Evolutionary conservation across 2,113 vertebrate species (phyloP).

Genomic region (Tapirus terrestris): DNA sequence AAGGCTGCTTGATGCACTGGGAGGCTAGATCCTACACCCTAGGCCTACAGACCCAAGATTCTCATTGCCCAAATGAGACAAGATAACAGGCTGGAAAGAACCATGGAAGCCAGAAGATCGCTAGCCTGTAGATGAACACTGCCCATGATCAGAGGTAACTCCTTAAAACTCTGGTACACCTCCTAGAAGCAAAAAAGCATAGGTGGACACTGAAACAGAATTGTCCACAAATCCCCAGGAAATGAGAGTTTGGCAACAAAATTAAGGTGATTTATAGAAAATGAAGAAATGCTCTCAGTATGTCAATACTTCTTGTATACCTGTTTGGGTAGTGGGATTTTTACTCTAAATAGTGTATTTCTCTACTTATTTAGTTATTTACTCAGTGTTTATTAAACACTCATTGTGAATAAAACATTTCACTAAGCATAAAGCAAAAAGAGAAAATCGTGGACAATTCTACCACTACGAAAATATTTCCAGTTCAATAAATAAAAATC

Average conservation of each 20-base stretch:
- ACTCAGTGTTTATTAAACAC: background rate
- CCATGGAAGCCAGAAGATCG: background rate
- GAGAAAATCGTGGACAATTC: background rate
- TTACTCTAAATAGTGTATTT: background rate
- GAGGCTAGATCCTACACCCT: accelerated
- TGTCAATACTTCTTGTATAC: background rate
- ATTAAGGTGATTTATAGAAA: background rate
- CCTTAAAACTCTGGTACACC: background rate
- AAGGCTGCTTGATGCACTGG: background rate
- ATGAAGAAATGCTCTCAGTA: background rate
- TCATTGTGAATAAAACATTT: background rate
- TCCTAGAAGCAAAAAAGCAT: background rate
- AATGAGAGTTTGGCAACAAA: background rate
- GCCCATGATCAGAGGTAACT: background rate
- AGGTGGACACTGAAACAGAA: background rate
- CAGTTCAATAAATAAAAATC: background rate
- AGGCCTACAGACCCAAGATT: background rate
- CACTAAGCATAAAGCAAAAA: background rate
- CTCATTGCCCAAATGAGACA: background rate
- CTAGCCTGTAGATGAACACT: background rate
- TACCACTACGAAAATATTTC: background rate
- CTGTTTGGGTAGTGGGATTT: background rate
- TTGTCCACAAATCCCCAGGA: background rate
- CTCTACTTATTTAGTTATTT: background rate
- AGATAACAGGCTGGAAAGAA: background rate